These are phyloP conservation scores for Crocuta crocuta DNA, from an alignment of 2,113 vertebrate genomes.

Conservation along the genomic window DNA sequence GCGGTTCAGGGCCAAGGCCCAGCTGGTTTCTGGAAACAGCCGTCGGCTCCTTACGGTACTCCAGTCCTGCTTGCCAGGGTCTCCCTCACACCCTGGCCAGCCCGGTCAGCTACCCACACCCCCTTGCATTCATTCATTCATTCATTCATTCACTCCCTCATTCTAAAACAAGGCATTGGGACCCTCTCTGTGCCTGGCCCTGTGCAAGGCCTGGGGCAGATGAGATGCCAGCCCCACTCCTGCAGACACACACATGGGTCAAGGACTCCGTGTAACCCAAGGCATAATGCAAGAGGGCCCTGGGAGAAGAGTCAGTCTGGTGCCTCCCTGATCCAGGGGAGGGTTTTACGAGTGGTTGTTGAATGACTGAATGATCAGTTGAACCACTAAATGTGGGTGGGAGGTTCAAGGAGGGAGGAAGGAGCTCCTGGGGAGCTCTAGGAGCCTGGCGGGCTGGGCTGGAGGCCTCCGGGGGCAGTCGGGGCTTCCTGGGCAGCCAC, in stretches of 20 bases:
- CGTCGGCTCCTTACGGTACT: conserved; percentile 76
- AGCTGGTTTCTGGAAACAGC: conserved; percentile 77
- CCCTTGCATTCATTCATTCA: background rate
- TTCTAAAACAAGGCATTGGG: background rate
- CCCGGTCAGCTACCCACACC: no score
- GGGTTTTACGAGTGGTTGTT: background rate
- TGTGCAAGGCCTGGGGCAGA: background rate
- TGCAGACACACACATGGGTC: background rate
- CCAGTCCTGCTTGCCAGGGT: background rate
- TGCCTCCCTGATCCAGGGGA: background rate
- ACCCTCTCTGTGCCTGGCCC: background rate
- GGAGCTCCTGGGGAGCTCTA: background rate
- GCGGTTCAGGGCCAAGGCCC: conserved; percentile 71
- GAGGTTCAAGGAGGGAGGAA: background rate
- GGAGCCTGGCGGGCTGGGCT: background rate
- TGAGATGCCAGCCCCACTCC: background rate
- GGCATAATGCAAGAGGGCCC: background rate
- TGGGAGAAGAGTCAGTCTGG: background rate
- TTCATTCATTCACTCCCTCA: background rate
- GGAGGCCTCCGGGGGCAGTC: background rate
- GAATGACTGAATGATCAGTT: background rate
- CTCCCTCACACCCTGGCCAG: background rate
- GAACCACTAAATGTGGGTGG: background rate
- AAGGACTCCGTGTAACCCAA: background rate
- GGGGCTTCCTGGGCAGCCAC: background rate